Evolutionary conservation across 2,888 invertebrate species (phyloP).

Genomic region (Perithous albicinctus): DNA sequence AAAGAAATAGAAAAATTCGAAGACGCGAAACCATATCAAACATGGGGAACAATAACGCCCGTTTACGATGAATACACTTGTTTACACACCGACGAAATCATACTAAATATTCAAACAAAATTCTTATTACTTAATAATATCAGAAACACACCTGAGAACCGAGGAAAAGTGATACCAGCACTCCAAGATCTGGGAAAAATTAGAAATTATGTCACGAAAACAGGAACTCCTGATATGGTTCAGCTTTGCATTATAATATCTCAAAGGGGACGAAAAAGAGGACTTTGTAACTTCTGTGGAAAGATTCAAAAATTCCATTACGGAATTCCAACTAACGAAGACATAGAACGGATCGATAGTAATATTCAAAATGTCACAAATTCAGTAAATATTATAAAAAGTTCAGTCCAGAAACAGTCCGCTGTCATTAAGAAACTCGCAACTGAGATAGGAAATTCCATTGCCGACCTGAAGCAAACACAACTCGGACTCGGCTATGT

Average conservation of each 20-base stretch:
- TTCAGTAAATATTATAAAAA: constrained; percentile 42
- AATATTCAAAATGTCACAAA: constrained; percentile 32
- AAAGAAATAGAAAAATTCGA: constrained; percentile 19
- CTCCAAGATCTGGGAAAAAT: constrained; percentile 46
- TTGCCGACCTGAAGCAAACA: constrained; percentile 21
- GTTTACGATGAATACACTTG: constrained; percentile 12
- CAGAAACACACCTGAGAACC: constrained; percentile 27
- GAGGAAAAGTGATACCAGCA: constrained; percentile 40
- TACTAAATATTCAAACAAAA: constrained; percentile 26
- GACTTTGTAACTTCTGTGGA: constrained; percentile 28
- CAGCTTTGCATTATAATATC: constrained; percentile 6
- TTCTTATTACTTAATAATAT: constrained; percentile 39
- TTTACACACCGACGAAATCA: too few relatives aligned
- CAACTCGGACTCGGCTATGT: constrained; percentile 13
- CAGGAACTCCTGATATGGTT: background rate
- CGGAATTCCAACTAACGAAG: constrained; percentile 29
- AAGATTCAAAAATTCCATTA: constrained; percentile 15
- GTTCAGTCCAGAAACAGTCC: constrained; percentile 37
- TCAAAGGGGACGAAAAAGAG: constrained; percentile 12
- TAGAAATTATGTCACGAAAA: too few relatives aligned
- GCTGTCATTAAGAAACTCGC: constrained; percentile 38
- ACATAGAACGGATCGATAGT: constrained; percentile 18
- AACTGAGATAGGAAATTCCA: constrained; percentile 23
- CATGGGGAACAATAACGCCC: constrained; percentile 45
- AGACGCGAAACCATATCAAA: constrained; percentile 43